Evolutionary conservation across 2,888 invertebrate genomes (phyloP), one percentile per base, ranked within the genome.

Genomic region (Neoaliturus tenellus): DNA sequence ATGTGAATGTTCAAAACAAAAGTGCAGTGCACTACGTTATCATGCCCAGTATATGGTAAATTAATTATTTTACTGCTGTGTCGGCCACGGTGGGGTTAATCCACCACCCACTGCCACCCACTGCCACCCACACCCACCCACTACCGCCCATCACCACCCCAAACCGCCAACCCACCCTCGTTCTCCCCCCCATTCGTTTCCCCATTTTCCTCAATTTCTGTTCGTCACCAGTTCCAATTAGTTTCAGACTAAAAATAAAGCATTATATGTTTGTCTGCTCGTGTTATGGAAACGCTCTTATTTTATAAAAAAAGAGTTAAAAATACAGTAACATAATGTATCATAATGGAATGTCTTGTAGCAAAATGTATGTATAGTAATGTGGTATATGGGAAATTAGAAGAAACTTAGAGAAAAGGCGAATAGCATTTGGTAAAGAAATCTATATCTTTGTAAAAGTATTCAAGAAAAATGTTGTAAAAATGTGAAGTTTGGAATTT

Each of bases 161-260:
- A 84, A n/a, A 84, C 73, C 35, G 83, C 85, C 75, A 82, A 67
- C 73, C 85, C 83, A 81, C 81, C 73, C 82, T n/a, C 41, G 81
- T 25, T 58, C 55, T 39, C 83, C 55, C 58, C 51, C 58, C 62
- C 44, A 20, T 83, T 48, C 78, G 33, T 48, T 48, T 67, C 51
- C 82, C 35, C 71, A 51, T 44, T 73, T 67, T 69, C 81, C 69
- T 81, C 67, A 48, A 48, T 67, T 67, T 81, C 81, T 67, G 69
- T 73, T 67, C 73, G 39, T 69, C 69, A 44, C 48, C 28, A 33
- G 51, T 82, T 48, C 78, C 78, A 78, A 78, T 78, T 78, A 78
- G 78, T 78, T 78, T 28, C 12, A 41, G 44, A 48, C 28, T 41
- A 75, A 75, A 78, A 78, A 78, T 78, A 78, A 78, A 33, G 44